Conservation (phyloP, 64 coral and sea anemone genomes). For the Montipora sp. region DNA sequence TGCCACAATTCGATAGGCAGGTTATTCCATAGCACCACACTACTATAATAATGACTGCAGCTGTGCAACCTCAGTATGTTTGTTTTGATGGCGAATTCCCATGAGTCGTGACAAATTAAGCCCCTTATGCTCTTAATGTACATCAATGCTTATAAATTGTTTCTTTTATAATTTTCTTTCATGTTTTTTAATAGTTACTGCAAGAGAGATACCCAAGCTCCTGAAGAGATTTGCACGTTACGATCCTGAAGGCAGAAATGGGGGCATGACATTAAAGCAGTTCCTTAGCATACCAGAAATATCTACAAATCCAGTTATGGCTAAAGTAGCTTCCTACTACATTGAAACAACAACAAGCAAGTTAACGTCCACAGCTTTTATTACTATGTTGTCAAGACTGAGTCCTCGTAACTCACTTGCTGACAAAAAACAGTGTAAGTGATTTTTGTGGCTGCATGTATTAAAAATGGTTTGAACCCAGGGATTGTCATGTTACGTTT, state of each 20-base stretch:
- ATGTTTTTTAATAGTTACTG: slow-evolving; percentile 42
- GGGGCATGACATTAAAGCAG: slow-evolving; percentile 27
- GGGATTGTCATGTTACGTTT: no score
- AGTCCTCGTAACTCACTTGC: slow-evolving; percentile 45
- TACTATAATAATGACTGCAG: no score
- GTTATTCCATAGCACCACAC: no score
- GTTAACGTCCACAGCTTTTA: slow-evolving; percentile 33
- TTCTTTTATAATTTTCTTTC: background rate
- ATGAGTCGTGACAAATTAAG: no score
- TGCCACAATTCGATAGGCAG: no score
- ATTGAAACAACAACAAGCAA: slow-evolving; percentile 30
- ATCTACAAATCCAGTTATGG: slow-evolving; percentile 64
- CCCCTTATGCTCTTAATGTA: no score
- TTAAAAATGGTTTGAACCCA: background rate
- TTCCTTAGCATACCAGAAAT: slow-evolving; percentile 67
- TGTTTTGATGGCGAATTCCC: no score
- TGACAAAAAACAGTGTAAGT: slow-evolving; percentile 60
- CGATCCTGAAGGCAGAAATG: slow-evolving; percentile 45
- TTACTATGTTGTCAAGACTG: slow-evolving; percentile 46
- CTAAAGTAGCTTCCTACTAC: slow-evolving; percentile 29
- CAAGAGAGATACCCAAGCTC: slow-evolving; percentile 49
- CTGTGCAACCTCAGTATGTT: no score
- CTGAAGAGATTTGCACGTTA: slow-evolving; percentile 47
- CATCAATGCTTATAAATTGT: background rate
- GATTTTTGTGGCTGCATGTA: background rate